Percentiles rank a stretch among this genome's conserved stretches.
These are phyloP conservation scores for Aplidium turbinatum DNA, from an alignment of 23 tunicate species.

Conservation along the genomic window DNA sequence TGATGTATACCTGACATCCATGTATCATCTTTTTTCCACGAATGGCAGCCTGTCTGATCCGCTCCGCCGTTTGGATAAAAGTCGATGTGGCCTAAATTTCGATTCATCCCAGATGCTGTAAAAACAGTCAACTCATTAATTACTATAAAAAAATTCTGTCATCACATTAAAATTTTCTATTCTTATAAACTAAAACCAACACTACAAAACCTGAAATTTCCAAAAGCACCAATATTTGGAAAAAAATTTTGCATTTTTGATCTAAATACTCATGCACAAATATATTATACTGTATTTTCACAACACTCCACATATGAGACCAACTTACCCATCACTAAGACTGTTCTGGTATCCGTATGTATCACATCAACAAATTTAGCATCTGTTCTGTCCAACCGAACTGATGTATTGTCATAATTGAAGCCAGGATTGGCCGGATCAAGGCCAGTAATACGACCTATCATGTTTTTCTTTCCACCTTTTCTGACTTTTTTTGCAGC, in stretches of 20 bases:
- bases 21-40: conserved; percentile 46
- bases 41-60: conserved; percentile 77
- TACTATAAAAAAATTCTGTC: too few relatives aligned
- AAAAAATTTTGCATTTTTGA: too few relatives aligned
- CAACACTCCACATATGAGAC: too few relatives aligned
- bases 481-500: conserved; percentile 72
- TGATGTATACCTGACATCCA: conserved; percentile 57
- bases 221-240: too few relatives aligned
- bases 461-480: conserved; percentile 17
- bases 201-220: too few relatives aligned
- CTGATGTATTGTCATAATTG: conserved; percentile 63
- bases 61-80: conserved; percentile 90
- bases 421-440: conserved; percentile 95
- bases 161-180: too few relatives aligned
- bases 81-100: conserved; percentile 85
- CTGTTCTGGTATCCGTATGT: conserved; percentile 84
- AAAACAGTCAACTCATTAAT: too few relatives aligned
- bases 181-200: too few relatives aligned
- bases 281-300: too few relatives aligned
- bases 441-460: conserved; percentile 89
- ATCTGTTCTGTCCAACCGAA: conserved; percentile 76
- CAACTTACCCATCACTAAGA: conserved; percentile 74
- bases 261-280: too few relatives aligned
- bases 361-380: conserved; percentile 86
- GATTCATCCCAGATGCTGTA: conserved; percentile 80